These are phyloP conservation scores for Eumacrocentrus americanus DNA, from an alignment of 2,888 invertebrate genomes.

Conservation along the genomic window DNA sequence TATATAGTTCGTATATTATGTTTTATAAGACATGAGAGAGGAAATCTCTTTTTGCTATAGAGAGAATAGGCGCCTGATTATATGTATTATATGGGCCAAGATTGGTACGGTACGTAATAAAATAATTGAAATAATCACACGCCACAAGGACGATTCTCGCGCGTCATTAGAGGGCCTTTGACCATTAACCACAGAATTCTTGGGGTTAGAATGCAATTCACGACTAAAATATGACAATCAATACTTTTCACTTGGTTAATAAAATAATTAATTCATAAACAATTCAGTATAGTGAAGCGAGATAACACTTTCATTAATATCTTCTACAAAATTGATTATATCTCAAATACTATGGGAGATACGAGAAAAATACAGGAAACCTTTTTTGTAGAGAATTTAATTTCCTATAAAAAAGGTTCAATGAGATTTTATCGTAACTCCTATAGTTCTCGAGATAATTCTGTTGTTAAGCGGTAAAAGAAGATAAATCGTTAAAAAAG, in stretches of 20 bases:
- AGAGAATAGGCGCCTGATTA: slow-evolving; percentile 52
- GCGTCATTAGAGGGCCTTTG: slow-evolving; percentile 40
- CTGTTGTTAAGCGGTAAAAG: no score
- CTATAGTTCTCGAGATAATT: no score
- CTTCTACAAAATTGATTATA: no score
- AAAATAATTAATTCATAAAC: not conserved
- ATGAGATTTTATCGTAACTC: no score
- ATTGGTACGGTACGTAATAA: slow-evolving; percentile 56
- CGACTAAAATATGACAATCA: not conserved
- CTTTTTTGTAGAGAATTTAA: no score
- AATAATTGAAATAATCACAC: slow-evolving; percentile 59
- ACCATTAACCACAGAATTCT: slow-evolving; percentile 39
- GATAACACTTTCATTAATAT: no score
- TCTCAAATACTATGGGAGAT: no score
- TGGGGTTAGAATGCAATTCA: slow-evolving; percentile 13
- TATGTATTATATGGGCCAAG: slow-evolving; percentile 52
- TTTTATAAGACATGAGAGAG: slow-evolving; percentile 31
- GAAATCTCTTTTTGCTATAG: slow-evolving; percentile 19
- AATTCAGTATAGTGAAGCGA: no score
- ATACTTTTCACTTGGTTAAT: not conserved
- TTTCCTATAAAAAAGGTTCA: no score
- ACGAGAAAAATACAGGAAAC: no score
- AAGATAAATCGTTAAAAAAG: not conserved
- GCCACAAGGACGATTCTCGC: slow-evolving; percentile 44
- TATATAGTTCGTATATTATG: slow-evolving; percentile 36